A percentile compares a stretch with the other conserved stretches of the same genome.
These are phyloP conservation scores for Taphrorychus bicolor DNA, from an alignment of 2,888 invertebrate genomes.

Conservation along the genomic window DNA sequence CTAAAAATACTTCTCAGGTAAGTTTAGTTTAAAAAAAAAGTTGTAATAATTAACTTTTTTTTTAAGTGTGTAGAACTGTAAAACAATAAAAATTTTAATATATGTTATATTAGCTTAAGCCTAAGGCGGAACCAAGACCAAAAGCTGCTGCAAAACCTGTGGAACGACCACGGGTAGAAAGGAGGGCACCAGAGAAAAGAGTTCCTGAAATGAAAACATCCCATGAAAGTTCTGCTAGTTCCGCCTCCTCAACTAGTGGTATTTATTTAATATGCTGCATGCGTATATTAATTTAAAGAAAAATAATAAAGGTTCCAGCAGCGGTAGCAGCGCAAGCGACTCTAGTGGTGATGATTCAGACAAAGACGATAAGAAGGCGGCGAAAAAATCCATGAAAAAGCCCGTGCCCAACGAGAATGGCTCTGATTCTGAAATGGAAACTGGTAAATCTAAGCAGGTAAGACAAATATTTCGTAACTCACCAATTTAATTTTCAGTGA, in stretches of 20 bases:
- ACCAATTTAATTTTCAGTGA: too few species aligned
- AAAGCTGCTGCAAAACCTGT: conserved; percentile 56
- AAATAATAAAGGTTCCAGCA: conserved; percentile 20
- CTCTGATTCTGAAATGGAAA: conserved; percentile 55
- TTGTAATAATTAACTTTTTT: too few species aligned
- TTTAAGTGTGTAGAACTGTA: too few species aligned
- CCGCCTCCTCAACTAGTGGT: conserved; percentile 53
- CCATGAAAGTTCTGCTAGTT: conserved; percentile 59
- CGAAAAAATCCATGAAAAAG: conserved; percentile 54
- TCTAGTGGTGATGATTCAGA: conserved; percentile 48
- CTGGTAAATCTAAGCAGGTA: conserved; percentile 49
- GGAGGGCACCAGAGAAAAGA: conserved; percentile 52
- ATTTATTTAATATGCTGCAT: background rate
- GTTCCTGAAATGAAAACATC: conserved; percentile 38
- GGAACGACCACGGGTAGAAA: conserved; percentile 50
- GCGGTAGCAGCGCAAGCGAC: conserved; percentile 56
- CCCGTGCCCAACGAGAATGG: conserved; percentile 49
- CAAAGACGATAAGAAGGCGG: conserved; percentile 43
- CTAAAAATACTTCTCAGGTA: conserved; percentile 24
- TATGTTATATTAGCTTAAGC: conserved; percentile 25
- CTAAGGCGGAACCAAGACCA: conserved; percentile 59
- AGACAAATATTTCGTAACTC: too few species aligned
- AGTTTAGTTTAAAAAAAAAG: too few species aligned
- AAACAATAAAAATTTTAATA: too few species aligned
- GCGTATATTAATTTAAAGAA: too few species aligned